Conservation (phyloP, 2,113 vertebrate species). For the Myodes glareolus region DNA sequence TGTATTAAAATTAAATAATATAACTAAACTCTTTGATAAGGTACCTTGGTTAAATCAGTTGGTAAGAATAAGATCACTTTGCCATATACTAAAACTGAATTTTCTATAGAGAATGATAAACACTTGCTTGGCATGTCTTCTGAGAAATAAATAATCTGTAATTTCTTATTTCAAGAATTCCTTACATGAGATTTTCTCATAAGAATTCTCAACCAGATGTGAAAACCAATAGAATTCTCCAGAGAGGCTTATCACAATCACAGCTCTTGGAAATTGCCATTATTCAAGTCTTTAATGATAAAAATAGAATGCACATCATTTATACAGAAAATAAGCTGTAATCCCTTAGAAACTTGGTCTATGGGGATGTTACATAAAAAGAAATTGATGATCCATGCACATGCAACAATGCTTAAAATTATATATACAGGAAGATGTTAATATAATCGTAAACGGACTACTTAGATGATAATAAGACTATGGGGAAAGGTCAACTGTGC, state of each 20-base stretch:
- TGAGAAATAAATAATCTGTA: conserved; percentile 67
- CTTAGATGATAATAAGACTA: neutral
- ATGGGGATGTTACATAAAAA: neutral
- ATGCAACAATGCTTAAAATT: conserved; percentile 59
- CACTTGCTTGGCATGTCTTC: neutral
- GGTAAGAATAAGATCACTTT: neutral
- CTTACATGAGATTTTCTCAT: conserved; percentile 26
- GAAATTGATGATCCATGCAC: conserved; percentile 54
- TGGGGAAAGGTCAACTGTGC: neutral
- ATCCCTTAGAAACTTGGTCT: conserved; percentile 13
- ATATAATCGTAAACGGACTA: conserved; percentile 4
- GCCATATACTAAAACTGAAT: neutral
- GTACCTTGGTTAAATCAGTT: neutral
- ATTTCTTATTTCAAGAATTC: conserved; percentile 69
- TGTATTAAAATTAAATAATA: neutral
- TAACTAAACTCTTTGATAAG: neutral
- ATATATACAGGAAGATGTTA: neutral
- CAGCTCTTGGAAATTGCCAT: conserved; percentile 1
- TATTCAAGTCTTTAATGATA: conserved; percentile 59
- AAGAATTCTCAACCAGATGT: conserved; percentile 47
- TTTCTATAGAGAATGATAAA: neutral
- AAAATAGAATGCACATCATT: conserved; percentile 33
- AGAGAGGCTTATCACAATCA: conserved; percentile 37
- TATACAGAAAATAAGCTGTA: conserved; percentile 37
- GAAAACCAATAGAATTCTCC: conserved; percentile 44